Percentiles rank a stretch among this genome's conserved stretches.
phyloP scores from a whole-genome alignment of 64 coral and sea anemone genomes.

The Montipora efflorescens region DNA sequence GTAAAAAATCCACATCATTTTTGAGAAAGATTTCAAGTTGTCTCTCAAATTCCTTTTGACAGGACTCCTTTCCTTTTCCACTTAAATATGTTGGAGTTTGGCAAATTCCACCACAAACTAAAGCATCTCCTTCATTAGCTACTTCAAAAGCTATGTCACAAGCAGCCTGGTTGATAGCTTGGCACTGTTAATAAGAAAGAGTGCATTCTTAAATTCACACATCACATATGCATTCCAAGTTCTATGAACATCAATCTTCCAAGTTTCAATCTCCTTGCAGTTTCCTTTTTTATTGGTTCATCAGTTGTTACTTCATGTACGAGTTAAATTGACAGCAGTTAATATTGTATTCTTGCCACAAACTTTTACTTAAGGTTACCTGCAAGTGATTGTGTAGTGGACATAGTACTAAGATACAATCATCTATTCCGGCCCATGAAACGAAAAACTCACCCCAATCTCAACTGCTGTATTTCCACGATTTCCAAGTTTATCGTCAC shows the following conservation, averaged over 20 bases:
- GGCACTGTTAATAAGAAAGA: slow-evolving; percentile 49
- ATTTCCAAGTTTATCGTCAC: slow-evolving; percentile 94
- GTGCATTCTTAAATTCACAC: not conserved
- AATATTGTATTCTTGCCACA: too few species aligned
- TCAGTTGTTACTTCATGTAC: too few species aligned
- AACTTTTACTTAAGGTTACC: too few species aligned
- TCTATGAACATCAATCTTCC: too few species aligned
- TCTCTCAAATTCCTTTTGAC: slow-evolving; percentile 83
- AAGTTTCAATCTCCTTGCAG: too few species aligned
- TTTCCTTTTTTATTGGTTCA: too few species aligned
- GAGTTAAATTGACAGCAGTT: too few species aligned
- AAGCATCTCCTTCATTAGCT: slow-evolving; percentile 83
- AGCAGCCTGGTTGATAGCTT: slow-evolving; percentile 86
- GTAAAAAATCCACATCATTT: slow-evolving; percentile 94
- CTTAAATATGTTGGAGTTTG: slow-evolving; percentile 96
- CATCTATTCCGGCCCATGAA: too few species aligned
- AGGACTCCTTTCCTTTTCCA: slow-evolving; percentile 90
- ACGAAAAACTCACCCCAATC: slow-evolving; percentile 69
- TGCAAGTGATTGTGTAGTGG: too few species aligned
- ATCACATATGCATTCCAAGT: not conserved
- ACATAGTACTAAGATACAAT: too few species aligned
- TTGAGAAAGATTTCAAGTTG: slow-evolving; percentile 92
- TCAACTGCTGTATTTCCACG: slow-evolving; percentile 74
- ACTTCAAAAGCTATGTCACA: slow-evolving; percentile 95
- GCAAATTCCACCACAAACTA: slow-evolving; percentile 91